A percentile compares a stretch with the other conserved stretches of the same genome.
Conservation (phyloP, 2,797 vertebrate species). For the Argya squamiceps region DNA sequence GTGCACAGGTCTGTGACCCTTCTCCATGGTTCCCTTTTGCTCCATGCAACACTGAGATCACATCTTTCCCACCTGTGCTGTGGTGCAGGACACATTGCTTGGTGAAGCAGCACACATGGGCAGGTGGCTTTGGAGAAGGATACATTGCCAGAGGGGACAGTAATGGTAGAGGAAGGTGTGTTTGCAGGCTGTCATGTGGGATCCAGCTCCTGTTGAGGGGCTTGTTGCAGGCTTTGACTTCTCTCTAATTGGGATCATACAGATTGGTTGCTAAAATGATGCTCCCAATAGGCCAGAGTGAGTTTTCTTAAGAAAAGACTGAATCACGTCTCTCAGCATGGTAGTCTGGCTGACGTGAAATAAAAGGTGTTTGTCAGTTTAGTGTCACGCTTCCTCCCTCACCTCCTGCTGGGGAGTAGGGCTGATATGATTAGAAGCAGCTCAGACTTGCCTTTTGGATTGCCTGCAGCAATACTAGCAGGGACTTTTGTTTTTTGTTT, state of each 20-base stretch:
- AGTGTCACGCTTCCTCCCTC: constrained; percentile 27
- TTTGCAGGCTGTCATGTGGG: not conserved
- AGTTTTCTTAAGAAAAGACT: not conserved
- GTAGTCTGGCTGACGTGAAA: constrained; percentile 35
- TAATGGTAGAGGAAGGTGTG: not conserved
- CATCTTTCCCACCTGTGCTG: accelerated
- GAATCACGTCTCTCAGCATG: constrained; percentile 29
- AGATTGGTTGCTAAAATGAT: not conserved
- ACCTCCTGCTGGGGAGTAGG: constrained; percentile 36
- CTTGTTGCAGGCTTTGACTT: not conserved
- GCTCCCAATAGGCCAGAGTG: not conserved
- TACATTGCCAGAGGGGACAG: not conserved
- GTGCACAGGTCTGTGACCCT: not conserved
- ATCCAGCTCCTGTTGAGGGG: not conserved
- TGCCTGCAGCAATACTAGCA: constrained; percentile 39
- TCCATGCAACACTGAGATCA: accelerated
- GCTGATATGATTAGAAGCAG: constrained; percentile 55
- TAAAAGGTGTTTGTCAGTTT: constrained; percentile 55
- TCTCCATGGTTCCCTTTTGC: not conserved
- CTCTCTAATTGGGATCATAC: constrained; percentile 25
- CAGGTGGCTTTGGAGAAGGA: not conserved
- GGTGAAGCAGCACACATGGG: accelerated
- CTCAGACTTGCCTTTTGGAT: constrained; percentile 49
- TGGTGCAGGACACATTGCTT: accelerated
- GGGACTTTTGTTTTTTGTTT: constrained; percentile 26